A percentile compares a stretch with the other conserved stretches of the same genome.
Evolutionary conservation across 2,888 invertebrate species (phyloP).

Genomic region (Philopedon plagiatum): DNA sequence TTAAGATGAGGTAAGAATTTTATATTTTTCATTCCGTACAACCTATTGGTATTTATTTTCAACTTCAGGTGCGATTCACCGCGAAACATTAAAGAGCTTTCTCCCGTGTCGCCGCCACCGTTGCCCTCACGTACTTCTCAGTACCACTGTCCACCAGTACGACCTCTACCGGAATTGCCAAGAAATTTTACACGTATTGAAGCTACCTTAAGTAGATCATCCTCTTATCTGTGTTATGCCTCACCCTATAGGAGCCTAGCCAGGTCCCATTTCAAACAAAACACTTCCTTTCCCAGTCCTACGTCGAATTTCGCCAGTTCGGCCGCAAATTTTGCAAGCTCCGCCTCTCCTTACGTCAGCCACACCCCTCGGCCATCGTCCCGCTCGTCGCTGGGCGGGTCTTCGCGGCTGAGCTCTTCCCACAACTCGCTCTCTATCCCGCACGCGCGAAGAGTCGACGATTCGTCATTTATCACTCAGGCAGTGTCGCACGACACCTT

Average conservation of each 20-base stretch:
- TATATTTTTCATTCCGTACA: neutral
- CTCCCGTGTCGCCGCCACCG: conserved; percentile 40
- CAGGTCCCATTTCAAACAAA: conserved; percentile 15
- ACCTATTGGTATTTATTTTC: conserved; percentile 4
- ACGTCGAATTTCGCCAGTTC: conserved; percentile 41
- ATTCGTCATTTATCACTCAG: conserved; percentile 89
- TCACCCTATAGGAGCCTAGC: conserved; percentile 27
- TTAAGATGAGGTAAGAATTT: conserved; percentile 41
- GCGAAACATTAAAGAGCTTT: neutral
- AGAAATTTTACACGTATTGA: conserved; percentile 15
- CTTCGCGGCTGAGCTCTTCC: conserved; percentile 85
- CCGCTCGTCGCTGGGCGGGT: conserved; percentile 82
- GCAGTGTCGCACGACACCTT: conserved; percentile 90
- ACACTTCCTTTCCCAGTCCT: conserved; percentile 30
- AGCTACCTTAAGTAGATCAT: conserved; percentile 26
- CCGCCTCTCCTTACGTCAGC: conserved; percentile 43
- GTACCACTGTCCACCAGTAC: conserved; percentile 33
- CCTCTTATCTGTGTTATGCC: conserved; percentile 25
- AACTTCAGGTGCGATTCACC: conserved; percentile 13
- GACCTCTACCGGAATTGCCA: conserved; percentile 43
- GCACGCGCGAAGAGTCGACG: conserved; percentile 82
- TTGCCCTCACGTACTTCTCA: conserved; percentile 39
- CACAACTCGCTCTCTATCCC: conserved; percentile 84
- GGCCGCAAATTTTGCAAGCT: conserved; percentile 43
- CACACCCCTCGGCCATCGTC: conserved; percentile 74